These are phyloP conservation scores for Nanger granti DNA, from an alignment of 2,113 vertebrate species.

Conservation along the genomic window DNA sequence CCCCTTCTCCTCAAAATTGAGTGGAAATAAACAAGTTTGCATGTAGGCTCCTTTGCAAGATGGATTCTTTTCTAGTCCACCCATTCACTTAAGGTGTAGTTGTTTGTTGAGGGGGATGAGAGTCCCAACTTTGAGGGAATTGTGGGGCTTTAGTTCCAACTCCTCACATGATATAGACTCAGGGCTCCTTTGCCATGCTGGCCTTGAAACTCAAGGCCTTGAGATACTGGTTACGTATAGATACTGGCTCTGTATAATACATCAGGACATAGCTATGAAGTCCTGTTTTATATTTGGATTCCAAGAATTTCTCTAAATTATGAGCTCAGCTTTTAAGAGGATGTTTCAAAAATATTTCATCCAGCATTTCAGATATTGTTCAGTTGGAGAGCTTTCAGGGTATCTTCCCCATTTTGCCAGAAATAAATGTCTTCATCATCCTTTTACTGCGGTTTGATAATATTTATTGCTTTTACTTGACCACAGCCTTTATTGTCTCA, in stretches of 20 bases:
- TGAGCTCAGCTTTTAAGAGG: background rate
- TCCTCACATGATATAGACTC: background rate
- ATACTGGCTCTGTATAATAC: background rate
- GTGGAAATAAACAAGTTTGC: background rate
- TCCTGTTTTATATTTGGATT: background rate
- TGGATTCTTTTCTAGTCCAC: background rate
- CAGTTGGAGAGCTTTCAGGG: background rate
- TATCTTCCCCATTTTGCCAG: background rate
- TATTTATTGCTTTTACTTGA: fast-evolving
- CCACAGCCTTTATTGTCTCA: background rate
- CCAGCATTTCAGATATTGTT: background rate
- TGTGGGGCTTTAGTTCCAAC: background rate
- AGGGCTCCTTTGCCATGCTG: background rate
- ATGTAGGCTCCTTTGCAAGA: background rate
- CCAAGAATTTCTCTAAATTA: background rate
- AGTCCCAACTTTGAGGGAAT: too few relatives aligned
- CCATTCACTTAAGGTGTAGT: background rate
- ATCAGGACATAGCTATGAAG: fast-evolving
- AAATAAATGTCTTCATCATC: too few relatives aligned
- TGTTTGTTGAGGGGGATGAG: background rate
- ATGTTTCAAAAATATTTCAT: background rate
- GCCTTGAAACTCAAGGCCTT: too few relatives aligned
- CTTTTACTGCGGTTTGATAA: background rate
- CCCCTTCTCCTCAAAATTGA: background rate
- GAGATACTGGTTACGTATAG: background rate